Percentiles rank a stretch among this genome's conserved stretches.
These are phyloP conservation scores for Germaria angustata DNA, from an alignment of 2,888 invertebrate species.

Conservation along the genomic window DNA sequence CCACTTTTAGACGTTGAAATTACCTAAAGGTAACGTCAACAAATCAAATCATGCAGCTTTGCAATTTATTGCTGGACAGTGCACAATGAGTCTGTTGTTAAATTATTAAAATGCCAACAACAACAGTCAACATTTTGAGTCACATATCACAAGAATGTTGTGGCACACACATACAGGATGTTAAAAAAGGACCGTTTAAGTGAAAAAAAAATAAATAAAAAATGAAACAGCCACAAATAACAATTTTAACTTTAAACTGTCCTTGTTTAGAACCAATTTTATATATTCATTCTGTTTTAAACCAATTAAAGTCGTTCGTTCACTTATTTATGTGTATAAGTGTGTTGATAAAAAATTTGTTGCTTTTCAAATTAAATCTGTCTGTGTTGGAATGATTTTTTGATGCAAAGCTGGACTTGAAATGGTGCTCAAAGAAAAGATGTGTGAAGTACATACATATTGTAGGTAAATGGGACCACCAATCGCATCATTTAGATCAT, in stretches of 20 bases:
- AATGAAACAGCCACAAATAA: constrained; percentile 14
- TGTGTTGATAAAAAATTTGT: constrained; percentile 16
- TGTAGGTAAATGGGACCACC: neutral
- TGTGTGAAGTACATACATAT: neutral
- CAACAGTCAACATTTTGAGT: constrained; percentile 29
- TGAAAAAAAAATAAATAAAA: neutral
- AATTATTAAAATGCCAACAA: constrained; percentile 65
- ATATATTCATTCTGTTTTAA: constrained; percentile 18
- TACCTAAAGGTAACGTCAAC: constrained; percentile 62
- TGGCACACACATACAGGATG: neutral
- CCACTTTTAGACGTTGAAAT: constrained; percentile 51
- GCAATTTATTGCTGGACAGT: constrained; percentile 33
- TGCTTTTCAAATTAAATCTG: constrained; percentile 15
- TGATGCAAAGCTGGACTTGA: neutral
- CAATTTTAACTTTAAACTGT: constrained; percentile 56
- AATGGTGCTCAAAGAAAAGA: neutral
- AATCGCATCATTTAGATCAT: constrained; percentile 45
- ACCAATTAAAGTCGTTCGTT: constrained; percentile 69
- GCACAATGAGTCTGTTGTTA: constrained; percentile 41
- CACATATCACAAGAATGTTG: constrained; percentile 43
- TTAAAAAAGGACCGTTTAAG: neutral
- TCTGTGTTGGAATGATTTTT: constrained; percentile 26
- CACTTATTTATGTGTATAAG: neutral
- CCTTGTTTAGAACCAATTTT: constrained; percentile 59
- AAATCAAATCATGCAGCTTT: constrained; percentile 39